These are phyloP conservation scores for Lithosia quadra DNA, from an alignment of 2,888 invertebrate genomes.

Conservation along the genomic window DNA sequence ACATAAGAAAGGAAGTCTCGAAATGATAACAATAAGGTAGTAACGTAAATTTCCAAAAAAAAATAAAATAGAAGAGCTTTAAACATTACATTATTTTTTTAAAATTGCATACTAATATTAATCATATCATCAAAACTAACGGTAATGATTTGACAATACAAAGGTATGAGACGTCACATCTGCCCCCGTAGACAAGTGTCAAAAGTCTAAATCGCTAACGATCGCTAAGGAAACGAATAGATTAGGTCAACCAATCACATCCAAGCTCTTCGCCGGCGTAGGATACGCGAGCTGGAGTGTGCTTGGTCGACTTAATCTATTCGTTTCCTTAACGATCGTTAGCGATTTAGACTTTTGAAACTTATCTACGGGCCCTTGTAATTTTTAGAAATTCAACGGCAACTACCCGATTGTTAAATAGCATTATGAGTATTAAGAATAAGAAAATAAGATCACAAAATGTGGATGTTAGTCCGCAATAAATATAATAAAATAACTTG, in stretches of 20 bases:
- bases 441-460: conserved; percentile 28
- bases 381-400: not conserved
- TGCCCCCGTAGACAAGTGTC: no score
- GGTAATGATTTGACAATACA: not conserved
- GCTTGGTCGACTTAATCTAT: no score
- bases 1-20: conserved; percentile 33
- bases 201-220: no score
- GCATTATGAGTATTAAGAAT: conserved; percentile 29
- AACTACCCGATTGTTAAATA: conserved; percentile 18
- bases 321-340: no score
- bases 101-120: not conserved
- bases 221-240: no score
- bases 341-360: no score
- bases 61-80: not conserved
- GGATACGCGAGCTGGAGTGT: no score
- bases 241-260: no score
- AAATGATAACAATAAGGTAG: conserved; percentile 41
- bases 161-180: not conserved
- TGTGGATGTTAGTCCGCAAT: conserved; percentile 35
- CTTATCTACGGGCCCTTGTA: no score
- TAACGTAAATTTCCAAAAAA: not conserved
- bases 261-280: no score
- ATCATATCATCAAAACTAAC: not conserved
- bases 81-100: not conserved
- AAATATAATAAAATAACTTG: conserved; percentile 35